phyloP scores from a whole-genome alignment of 2,797 vertebrate genomes.

The Halcyon badia region DNA sequence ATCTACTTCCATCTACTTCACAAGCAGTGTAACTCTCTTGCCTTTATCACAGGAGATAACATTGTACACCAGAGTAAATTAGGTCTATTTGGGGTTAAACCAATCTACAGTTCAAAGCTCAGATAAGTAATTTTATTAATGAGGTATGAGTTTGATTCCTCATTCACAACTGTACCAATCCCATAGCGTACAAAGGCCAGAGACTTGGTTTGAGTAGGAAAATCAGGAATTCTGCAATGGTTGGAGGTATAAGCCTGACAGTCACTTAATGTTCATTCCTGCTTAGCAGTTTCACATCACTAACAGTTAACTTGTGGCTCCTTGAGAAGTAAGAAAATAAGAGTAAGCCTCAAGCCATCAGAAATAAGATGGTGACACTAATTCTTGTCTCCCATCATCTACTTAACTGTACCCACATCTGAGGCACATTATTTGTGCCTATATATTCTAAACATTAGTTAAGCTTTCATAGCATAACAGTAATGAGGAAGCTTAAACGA shows the following conservation, averaged over 20 bases:
- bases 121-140: not conserved
- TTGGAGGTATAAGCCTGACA: not conserved
- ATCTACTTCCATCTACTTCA: not conserved
- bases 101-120: not conserved
- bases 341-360: not conserved
- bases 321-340: not conserved
- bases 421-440: not conserved
- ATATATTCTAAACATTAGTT: not conserved
- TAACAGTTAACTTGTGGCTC: not conserved
- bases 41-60: not conserved
- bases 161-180: not conserved
- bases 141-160: not conserved
- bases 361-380: not conserved
- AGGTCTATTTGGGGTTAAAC: not conserved
- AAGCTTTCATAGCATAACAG: not conserved
- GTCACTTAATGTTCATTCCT: not conserved
- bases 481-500: constrained; percentile 31
- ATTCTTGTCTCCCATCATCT: not conserved
- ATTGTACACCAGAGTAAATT: not conserved
- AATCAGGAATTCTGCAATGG: not conserved
- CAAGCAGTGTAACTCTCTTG: not conserved
- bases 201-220: not conserved
- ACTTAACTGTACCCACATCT: not conserved
- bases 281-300: not conserved
- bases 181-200: not conserved